Evolutionary conservation across 2,888 invertebrate species (phyloP), one percentile per base, ranked within the genome.

Genomic region (Disparrhopalites patrizii): DNA sequence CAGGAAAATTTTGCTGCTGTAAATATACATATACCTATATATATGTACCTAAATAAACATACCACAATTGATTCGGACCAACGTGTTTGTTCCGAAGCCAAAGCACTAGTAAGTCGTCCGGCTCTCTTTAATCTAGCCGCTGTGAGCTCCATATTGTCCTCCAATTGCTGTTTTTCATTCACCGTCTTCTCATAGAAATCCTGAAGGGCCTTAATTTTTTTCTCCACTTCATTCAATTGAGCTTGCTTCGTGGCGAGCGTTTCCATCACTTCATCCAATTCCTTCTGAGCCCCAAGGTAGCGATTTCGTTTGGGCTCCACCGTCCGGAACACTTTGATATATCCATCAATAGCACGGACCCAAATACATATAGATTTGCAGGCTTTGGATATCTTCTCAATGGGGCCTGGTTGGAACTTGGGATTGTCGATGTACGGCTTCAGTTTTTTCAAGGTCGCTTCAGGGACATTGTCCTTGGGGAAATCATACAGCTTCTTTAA

Each of bases 291-390:
- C 1, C 62, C 36, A 40, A 71, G 36, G 43, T 72, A 74, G 15
- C 67, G 52, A 69, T 87, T 82, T 62, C 90, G 86, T 80, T 95
- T 95, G 0, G 94, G 94, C 77, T 93, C 91, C 1, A 95, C 93
- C 7, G 91, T 85, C 78, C 86, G 85, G 79, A 87, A 92, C 0
- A 93, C 89, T 80, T 89, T 90, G 0, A 93, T 88, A 77, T 94
- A 95, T 77, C 87, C 87, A 76, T 93, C 91, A 72, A 95, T 89
- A 0, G 95, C 94, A 77, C 89, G 84, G 7, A 94, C 93, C 95
- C 95, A 95, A 79, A 93, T 84, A 74, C 93, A 93, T 81, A 95
- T 87, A 8, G 93, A 93, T 74, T 87, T 88, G 77, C 93, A 93
- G 0, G 93, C 93, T 84, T 90, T 86, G 3, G 89, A 90, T 5